Conservation (phyloP, 1,140 invertebrate species). For the Berghia stephanieae region DNA sequence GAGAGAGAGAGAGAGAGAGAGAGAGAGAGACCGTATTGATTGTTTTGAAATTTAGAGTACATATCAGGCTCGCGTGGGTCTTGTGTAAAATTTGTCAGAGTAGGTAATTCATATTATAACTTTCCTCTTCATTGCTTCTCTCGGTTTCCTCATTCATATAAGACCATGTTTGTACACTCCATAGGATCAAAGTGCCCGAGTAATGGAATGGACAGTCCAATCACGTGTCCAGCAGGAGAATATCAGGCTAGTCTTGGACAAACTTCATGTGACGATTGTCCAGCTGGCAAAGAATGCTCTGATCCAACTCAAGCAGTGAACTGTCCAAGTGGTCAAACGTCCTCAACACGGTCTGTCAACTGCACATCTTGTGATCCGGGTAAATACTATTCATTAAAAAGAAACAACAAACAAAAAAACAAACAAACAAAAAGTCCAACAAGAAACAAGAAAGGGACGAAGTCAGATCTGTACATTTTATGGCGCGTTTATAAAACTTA, state of each 20-base stretch:
- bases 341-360: conserved; percentile 34
- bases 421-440: conserved; percentile 24
- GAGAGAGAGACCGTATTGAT: no score
- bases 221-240: conserved; percentile 49
- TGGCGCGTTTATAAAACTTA: conserved; percentile 39
- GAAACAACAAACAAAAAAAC: not conserved
- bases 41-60: not conserved
- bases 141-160: not conserved
- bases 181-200: conserved; percentile 58
- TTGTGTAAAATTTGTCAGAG: not conserved
- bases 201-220: conserved; percentile 41
- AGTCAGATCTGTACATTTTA: conserved; percentile 29
- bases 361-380: conserved; percentile 55
- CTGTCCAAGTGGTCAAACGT: conserved; percentile 51
- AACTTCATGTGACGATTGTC: conserved; percentile 46
- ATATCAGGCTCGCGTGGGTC: not conserved
- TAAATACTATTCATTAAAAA: conserved; percentile 27
- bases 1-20: no score
- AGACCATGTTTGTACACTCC: conserved; percentile 21
- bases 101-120: not conserved
- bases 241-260: conserved; percentile 45
- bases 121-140: not conserved
- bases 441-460: conserved; percentile 38
- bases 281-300: conserved; percentile 55
- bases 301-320: conserved; percentile 43